Percentiles rank a stretch among this genome's conserved stretches.
Evolutionary conservation across 2,888 invertebrate genomes (phyloP).

Genomic region (Synanthedon formicaeformis): DNA sequence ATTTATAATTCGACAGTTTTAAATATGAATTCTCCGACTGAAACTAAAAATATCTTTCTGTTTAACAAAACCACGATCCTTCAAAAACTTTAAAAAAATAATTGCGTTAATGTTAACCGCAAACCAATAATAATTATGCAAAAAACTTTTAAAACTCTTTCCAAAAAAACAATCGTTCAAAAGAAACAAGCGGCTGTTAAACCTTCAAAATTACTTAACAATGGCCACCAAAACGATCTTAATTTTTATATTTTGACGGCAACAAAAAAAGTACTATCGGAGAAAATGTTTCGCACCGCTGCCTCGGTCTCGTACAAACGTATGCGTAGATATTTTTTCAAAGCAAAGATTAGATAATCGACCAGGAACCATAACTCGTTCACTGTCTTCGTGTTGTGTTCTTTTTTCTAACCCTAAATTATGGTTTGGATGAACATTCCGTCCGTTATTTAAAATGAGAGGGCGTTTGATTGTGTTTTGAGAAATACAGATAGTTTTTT

Average conservation of each 20-base stretch:
- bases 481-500: constrained; percentile 4
- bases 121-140: no score
- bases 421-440: constrained; percentile 11
- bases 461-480: constrained; percentile 6
- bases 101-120: no score
- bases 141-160: neutral
- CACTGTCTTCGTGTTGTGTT: constrained; percentile 9
- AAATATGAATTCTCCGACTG: no score
- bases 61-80: no score
- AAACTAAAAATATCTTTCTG: no score
- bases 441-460: constrained; percentile 9
- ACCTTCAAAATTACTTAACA: constrained; percentile 9
- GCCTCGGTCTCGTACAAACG: constrained; percentile 4
- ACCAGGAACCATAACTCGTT: constrained; percentile 2
- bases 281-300: constrained; percentile 20
- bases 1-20: no score
- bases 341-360: neutral
- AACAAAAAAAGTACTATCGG: neutral
- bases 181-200: neutral
- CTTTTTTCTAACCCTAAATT: constrained; percentile 12
- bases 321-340: neutral
- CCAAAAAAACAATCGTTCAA: neutral
- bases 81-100: no score
- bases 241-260: neutral
- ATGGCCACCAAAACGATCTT: constrained; percentile 5